Evolutionary conservation across 2,888 invertebrate species (phyloP).

Genomic region (Podotricha telesiphe): DNA sequence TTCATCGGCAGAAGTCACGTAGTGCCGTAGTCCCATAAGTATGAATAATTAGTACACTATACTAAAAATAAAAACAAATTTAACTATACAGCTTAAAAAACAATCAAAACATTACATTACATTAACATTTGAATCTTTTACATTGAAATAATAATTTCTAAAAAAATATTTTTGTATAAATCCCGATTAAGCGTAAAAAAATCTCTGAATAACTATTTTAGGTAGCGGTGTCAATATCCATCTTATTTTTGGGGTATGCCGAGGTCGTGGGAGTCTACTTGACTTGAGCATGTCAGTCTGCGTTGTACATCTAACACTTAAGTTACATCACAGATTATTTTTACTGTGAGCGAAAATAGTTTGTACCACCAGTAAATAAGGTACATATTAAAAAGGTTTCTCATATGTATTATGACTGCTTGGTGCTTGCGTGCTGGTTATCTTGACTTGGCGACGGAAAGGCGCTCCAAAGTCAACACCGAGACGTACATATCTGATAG

Average conservation of each 20-base stretch:
- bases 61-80: no score
- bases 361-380: neutral
- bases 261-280: conserved; percentile 53
- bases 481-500: conserved; percentile 38
- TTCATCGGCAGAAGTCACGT: no score
- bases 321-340: conserved; percentile 25
- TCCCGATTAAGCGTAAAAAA: neutral
- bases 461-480: conserved; percentile 55
- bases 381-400: conserved; percentile 18
- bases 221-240: conserved; percentile 40
- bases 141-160: no score
- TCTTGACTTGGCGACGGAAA: conserved; percentile 50
- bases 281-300: conserved; percentile 53
- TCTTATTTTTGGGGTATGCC: conserved; percentile 46
- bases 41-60: no score
- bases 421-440: conserved; percentile 41
- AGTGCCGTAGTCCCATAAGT: no score
- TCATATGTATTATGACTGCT: conserved; percentile 14
- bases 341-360: conserved; percentile 6
- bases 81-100: no score
- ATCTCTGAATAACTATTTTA: neutral
- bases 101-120: no score
- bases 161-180: neutral
- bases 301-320: conserved; percentile 33
- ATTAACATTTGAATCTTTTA: no score